A percentile compares a stretch with the other conserved stretches of the same genome.
Conservation (phyloP, 2,888 invertebrate genomes). For the Volucella bombylans region DNA sequence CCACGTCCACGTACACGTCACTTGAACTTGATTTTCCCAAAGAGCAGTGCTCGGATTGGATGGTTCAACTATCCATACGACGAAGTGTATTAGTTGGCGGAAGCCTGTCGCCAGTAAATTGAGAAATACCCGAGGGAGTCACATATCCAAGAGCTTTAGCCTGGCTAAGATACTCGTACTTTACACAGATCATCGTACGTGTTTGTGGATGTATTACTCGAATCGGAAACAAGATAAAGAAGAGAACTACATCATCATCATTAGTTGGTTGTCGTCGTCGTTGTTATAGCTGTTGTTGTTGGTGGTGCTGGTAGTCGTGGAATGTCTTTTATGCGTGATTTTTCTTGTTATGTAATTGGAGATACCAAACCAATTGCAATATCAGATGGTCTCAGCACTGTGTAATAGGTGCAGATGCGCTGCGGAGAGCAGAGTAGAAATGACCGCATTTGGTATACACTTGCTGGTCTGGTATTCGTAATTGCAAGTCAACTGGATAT, state of each 20-base stretch:
- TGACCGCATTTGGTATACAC: constrained; percentile 63
- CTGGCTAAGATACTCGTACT: too few relatives aligned
- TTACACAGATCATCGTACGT: constrained; percentile 1
- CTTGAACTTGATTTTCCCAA: constrained; percentile 70
- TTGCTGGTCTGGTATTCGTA: constrained; percentile 44
- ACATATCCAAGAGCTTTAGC: constrained; percentile 41
- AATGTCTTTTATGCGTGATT: constrained; percentile 28
- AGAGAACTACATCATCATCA: constrained; percentile 39
- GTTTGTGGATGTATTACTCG: neutral
- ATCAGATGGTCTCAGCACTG: constrained; percentile 27
- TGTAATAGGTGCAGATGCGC: constrained; percentile 51
- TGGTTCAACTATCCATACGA: constrained; percentile 6
- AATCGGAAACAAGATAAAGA: constrained; percentile 26
- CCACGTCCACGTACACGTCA: constrained; percentile 1
- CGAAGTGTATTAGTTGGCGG: constrained; percentile 54
- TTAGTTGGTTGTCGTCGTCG: constrained; percentile 6
- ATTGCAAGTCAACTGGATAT: constrained; percentile 68
- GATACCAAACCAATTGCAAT: neutral
- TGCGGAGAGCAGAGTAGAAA: constrained; percentile 26
- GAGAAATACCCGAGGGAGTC: constrained; percentile 44
- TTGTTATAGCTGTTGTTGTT: constrained; percentile 22
- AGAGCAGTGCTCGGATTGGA: constrained; percentile 15
- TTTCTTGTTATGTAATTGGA: constrained; percentile 65
- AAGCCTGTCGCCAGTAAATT: constrained; percentile 57
- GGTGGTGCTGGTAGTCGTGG: constrained; percentile 14